phyloP scores from a whole-genome alignment of 2,797 vertebrate species.

The Rhinella marina region DNA sequence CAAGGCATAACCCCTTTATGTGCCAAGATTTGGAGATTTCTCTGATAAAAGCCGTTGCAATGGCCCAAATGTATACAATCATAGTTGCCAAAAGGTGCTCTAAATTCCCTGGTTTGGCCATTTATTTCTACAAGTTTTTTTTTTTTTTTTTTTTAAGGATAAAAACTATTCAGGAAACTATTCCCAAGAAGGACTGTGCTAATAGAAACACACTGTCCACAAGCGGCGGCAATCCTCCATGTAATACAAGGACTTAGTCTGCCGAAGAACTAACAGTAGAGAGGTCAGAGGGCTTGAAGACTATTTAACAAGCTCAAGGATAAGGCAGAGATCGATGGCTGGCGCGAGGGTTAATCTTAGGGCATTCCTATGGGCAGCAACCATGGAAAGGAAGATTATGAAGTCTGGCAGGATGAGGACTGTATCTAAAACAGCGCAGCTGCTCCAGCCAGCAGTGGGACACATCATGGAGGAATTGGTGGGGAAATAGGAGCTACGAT shows the following conservation, averaged over 20 bases:
- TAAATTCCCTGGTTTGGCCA: too few species aligned
- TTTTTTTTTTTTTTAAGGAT: too few species aligned
- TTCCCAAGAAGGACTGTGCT: too few species aligned
- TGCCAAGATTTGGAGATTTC: too few species aligned
- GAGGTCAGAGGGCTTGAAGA: slow-evolving; percentile 12
- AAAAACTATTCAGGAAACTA: too few species aligned
- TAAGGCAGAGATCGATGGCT: slow-evolving; percentile 25
- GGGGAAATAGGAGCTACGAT: neutral
- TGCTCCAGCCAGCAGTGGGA: neutral
- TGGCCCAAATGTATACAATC: too few species aligned
- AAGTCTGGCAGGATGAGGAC: slow-evolving; percentile 9
- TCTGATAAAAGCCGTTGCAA: too few species aligned
- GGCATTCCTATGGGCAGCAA: neutral
- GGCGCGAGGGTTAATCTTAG: neutral
- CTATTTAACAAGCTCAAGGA: slow-evolving; percentile 28
- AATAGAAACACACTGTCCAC: neutral
- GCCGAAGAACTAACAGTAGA: neutral
- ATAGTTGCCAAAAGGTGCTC: too few species aligned
- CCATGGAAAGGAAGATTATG: neutral
- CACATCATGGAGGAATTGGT: neutral
- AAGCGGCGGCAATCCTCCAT: neutral
- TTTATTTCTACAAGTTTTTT: too few species aligned
- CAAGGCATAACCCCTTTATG: too few species aligned
- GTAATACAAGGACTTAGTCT: neutral
- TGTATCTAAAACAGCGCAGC: neutral